phyloP scores from a whole-genome alignment of 2,888 invertebrate genomes.

The Tiphia femorata region DNA sequence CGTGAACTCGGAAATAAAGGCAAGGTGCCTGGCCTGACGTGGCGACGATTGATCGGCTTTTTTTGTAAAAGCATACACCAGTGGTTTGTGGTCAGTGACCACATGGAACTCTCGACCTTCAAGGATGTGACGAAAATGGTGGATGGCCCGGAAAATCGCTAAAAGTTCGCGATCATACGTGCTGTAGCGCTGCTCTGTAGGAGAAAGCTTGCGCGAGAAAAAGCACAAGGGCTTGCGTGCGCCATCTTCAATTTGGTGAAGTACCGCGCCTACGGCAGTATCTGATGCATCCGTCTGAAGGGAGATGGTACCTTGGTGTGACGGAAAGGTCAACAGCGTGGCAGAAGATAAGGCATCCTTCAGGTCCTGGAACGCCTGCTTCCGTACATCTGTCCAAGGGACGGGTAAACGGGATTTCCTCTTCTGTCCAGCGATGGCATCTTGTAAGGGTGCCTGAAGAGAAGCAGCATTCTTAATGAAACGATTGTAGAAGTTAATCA shows the following conservation, averaged over 20 bases:
- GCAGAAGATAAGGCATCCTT: background rate
- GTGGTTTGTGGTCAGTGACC: constrained; percentile 1
- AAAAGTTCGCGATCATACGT: background rate
- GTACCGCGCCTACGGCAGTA: background rate
- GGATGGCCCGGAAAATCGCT: background rate
- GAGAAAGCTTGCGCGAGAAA: background rate
- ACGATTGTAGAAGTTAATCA: background rate
- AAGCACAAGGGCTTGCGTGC: background rate
- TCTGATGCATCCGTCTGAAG: background rate
- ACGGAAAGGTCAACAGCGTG: background rate
- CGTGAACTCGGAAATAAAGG: background rate
- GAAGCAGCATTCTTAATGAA: background rate
- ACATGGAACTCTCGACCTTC: background rate
- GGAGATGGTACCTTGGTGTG: background rate
- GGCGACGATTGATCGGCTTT: background rate
- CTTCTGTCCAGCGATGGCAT: background rate
- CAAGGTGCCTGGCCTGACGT: background rate
- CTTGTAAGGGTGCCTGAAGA: background rate
- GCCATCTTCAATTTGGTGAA: background rate
- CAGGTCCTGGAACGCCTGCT: background rate
- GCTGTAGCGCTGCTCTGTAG: background rate
- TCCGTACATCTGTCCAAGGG: background rate
- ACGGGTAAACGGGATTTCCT: background rate
- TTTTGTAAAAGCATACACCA: background rate
- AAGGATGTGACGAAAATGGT: background rate